Base-by-base conservation (phyloP, 2,113 vertebrate species). In the Pterocles orientalis region DNA sequence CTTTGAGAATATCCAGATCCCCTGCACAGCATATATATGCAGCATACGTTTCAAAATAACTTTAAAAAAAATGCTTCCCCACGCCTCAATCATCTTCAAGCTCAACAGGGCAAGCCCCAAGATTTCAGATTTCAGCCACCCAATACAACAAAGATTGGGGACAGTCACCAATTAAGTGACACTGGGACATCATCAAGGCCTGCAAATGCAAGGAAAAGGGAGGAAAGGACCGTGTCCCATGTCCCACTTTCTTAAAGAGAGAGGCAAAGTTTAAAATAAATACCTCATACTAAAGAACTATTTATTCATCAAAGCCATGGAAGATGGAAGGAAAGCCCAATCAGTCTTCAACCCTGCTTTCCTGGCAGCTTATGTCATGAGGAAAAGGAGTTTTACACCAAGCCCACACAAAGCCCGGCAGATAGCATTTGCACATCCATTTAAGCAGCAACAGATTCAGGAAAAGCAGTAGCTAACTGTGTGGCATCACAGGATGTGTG, bases 1-100 rank as follows among this genome's bases (percentile, higher is more conserved):
- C 90, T 94, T 94, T 23, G 45, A 85, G 77, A 87, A 90, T 81
- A 96, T 16, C 53, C 86, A 88, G 90, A 86, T 72, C 82, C 85
- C 88, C 84, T 80, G 82, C 86, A 57, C 56, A 92, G 92, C 50
- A 25, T 45, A 14, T 36, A 53, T 66, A 54, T 77, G 86, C 88
- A 97, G 80, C 68, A 94, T 26, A 88, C 8, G 19, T 77, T 88
- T 93, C 78, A 93, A 77, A 88, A 10, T 39, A 33, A 45, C 34
- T 60, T 64, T 39, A 19, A 54, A 31, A 65, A 62, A 86, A 89
- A 73, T 1, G 5, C 17, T 82, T 83, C 66, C 80, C 68, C 87
- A 84, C 92, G 78, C 56, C 65, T 82, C 43, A 34, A 92, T 50
- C 51, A 60, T 28, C 51, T 79, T 84, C n/a, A 47, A 36, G 68